Percentiles rank a stretch among this genome's conserved stretches.
Evolutionary conservation across 2,888 invertebrate species (phyloP).

Genomic region (Orthosia gracilis): DNA sequence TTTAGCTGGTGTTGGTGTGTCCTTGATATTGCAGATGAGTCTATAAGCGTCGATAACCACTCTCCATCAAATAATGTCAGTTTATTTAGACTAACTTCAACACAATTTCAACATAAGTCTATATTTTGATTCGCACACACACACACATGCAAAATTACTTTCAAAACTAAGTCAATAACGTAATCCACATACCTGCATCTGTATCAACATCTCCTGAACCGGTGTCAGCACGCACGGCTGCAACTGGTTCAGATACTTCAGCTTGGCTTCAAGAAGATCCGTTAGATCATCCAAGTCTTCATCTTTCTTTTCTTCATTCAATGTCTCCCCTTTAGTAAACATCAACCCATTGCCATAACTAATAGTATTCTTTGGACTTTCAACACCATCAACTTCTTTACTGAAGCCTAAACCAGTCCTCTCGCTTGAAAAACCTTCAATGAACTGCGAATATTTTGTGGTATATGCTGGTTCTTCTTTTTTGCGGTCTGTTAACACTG

Average conservation of each 20-base stretch:
- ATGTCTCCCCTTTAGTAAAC: constrained; percentile 90
- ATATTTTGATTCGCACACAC: not conserved
- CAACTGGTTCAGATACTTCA: constrained; percentile 88
- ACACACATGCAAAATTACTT: not conserved
- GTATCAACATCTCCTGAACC: constrained; percentile 90
- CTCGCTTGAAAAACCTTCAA: constrained; percentile 87
- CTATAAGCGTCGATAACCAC: not conserved
- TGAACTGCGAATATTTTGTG: constrained; percentile 86
- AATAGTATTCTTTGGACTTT: constrained; percentile 81
- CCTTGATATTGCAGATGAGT: not conserved
- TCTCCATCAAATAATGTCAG: not conserved
- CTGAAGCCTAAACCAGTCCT: constrained; percentile 88
- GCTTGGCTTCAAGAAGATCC: constrained; percentile 88
- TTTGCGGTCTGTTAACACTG: constrained; percentile 78
- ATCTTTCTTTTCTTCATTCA: constrained; percentile 85
- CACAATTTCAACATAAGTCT: not conserved
- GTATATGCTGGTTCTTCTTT: constrained; percentile 83
- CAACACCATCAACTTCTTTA: constrained; percentile 74
- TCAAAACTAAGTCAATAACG: not conserved
- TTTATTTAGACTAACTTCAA: too few relatives aligned
- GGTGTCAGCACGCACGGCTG: constrained; percentile 87
- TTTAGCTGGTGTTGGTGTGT: too few relatives aligned
- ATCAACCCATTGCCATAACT: constrained; percentile 86
- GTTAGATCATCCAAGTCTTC: constrained; percentile 82
- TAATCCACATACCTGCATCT: constrained; percentile 87